These are phyloP conservation scores for Cryptocephalus moraei DNA, from an alignment of 2,888 invertebrate genomes.

Conservation along the genomic window DNA sequence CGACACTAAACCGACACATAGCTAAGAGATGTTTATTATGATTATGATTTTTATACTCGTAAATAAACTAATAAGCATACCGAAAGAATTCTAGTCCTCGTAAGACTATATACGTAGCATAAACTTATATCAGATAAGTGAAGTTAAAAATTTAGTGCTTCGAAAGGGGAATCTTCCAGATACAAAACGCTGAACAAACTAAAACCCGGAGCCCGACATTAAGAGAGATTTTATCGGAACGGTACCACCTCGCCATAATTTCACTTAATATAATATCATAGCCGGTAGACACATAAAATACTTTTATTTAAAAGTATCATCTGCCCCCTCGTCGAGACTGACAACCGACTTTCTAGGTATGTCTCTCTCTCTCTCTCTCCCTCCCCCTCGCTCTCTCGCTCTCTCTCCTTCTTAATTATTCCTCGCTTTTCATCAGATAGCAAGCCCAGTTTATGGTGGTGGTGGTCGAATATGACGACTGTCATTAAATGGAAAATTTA, in stretches of 20 bases:
- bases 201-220: no score
- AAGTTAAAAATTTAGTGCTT: no score
- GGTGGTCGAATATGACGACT: constrained; percentile 15
- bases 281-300: constrained; percentile 17
- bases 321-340: constrained; percentile 8
- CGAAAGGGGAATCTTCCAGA: no score
- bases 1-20: no score
- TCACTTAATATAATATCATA: constrained; percentile 18
- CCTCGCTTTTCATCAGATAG: constrained; percentile 17
- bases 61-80: no score
- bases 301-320: constrained; percentile 14
- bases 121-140: no score
- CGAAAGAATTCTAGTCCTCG: no score
- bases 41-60: no score
- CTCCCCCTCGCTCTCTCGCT: constrained; percentile 14
- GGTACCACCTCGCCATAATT: constrained; percentile 11
- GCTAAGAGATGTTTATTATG: no score
- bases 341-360: constrained; percentile 1
- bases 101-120: no score
- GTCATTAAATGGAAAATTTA: constrained; percentile 19
- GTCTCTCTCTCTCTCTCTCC: constrained; percentile 14
- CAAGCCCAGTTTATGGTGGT: constrained; percentile 8
- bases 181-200: no score
- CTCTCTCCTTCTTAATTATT: constrained; percentile 18
- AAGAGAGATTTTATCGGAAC: background rate